phyloP scores from a whole-genome alignment of 2,797 vertebrate species.

The Podarcis lilfordi region DNA sequence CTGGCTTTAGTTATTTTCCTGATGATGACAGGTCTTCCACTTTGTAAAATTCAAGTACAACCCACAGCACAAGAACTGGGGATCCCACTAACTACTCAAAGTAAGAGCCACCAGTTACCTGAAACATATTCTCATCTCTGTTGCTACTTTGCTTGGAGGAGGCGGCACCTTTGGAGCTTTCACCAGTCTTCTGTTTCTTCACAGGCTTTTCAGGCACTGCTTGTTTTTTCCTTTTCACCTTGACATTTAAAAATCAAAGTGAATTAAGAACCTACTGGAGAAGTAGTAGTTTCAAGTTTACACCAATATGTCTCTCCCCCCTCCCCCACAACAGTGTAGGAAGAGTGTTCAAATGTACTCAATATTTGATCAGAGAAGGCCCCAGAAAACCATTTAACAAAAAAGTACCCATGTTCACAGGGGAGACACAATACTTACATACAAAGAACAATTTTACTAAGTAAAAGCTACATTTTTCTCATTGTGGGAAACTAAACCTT shows the following conservation, averaged over 20 bases:
- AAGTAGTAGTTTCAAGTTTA: not conserved
- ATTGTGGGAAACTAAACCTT: not conserved
- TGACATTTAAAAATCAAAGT: conserved; percentile 27
- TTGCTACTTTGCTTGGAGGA: conserved; percentile 86
- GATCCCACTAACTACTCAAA: not conserved
- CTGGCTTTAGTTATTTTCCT: not conserved
- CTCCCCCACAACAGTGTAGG: not conserved
- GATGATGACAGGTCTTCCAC: no score
- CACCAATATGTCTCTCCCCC: not conserved
- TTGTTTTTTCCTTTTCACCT: conserved; percentile 95
- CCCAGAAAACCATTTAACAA: not conserved
- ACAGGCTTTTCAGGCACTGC: conserved; percentile 85
- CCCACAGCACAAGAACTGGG: not conserved
- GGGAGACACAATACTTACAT: not conserved
- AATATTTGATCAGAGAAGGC: not conserved
- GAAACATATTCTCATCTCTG: conserved; percentile 92
- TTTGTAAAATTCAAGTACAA: not conserved
- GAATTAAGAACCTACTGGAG: not conserved
- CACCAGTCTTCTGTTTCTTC: conserved; percentile 94
- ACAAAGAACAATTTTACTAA: no score
- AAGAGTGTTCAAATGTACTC: not conserved
- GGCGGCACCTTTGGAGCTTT: conserved; percentile 88
- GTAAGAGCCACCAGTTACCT: conserved; percentile 77
- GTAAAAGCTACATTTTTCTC: not conserved
- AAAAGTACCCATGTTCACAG: not conserved